Evolutionary conservation across 2,797 vertebrate species (phyloP), one percentile per base, ranked within the genome.

Genomic region (Phaenicophaeus curvirostris): DNA sequence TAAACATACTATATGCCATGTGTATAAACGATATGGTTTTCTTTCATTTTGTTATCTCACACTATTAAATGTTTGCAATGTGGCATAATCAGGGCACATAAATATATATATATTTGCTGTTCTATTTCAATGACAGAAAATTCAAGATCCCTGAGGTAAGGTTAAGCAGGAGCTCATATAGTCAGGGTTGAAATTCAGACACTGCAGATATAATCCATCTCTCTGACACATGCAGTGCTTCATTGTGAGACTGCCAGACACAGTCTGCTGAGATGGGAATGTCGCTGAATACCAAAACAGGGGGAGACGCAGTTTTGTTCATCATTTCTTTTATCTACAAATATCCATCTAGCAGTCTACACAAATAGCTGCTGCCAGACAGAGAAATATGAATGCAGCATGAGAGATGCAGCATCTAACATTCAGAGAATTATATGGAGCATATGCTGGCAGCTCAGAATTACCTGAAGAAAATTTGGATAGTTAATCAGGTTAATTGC

Each of bases 201-300:
- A 97, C 98, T 99, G 98, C 98, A 98, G 98, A 98, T 98, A 98
- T 98, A 98, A 99, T 99, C 99, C 98, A 99, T 99, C 99, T 99
- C 98, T 96, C 98, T 99, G 99, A 99, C 99, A 99, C 98, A 97
- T 94, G 98, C 98, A 98, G 98, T 97, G 96, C 98, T 98, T 98
- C 99, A 98, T 98, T 99, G 98, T 98, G 98, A 96, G 98, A 98
- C 98, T 98, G 98, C 98, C 98, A 99, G 98, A 98, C 98, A 98
- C 97, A 98, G 98, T 97, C 97, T 96, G 97, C 95, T 95, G 97
- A 97, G 98, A 97, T 97, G 98, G 97, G 98, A 98, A 98, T 97
- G 98, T 98, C 98, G 97, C 98, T 98, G 99, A 98, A 99, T 99
- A 99, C 98, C 98, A 99, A 99, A 97, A 92, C 84, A 96, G 97